Evolutionary conservation across 2,888 invertebrate species (phyloP).

Genomic region (Philopedon plagiatum): DNA sequence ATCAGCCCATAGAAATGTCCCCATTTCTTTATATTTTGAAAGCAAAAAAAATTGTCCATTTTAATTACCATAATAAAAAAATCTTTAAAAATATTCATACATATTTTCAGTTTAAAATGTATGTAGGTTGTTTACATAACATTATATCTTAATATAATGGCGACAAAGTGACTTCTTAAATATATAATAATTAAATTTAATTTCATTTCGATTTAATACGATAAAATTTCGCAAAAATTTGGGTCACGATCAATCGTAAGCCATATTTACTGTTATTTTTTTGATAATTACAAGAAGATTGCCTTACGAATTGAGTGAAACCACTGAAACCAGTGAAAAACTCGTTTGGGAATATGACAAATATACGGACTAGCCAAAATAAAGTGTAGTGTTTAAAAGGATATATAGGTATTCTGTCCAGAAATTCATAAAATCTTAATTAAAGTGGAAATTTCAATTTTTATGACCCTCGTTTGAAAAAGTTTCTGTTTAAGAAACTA

Average conservation of each 20-base stretch:
- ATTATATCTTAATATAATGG: not conserved
- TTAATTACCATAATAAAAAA: too few relatives aligned
- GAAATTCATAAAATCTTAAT: too few relatives aligned
- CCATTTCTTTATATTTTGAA: too few relatives aligned
- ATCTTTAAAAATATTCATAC: too few relatives aligned
- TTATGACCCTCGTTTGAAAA: too few relatives aligned
- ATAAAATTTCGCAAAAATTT: constrained; percentile 16
- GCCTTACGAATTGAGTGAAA: constrained; percentile 26
- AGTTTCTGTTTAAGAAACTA: too few relatives aligned
- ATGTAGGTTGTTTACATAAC: too few relatives aligned
- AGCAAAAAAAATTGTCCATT: too few relatives aligned
- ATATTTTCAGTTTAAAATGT: too few relatives aligned
- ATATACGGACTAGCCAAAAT: not conserved
- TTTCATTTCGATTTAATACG: constrained; percentile 20
- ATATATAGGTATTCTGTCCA: too few relatives aligned
- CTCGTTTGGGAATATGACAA: not conserved
- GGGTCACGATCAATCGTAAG: constrained; percentile 28
- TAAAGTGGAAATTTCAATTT: too few relatives aligned
- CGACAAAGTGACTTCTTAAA: not conserved
- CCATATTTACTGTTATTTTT: constrained; percentile 33
- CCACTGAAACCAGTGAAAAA: constrained; percentile 4
- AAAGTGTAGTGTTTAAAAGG: not conserved
- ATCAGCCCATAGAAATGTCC: too few relatives aligned
- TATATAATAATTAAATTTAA: constrained; percentile 5
- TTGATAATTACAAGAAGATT: constrained; percentile 35